Evolutionary conservation across 2,797 vertebrate species (phyloP), one percentile per base, ranked within the genome.

Genomic region (Xenopus petersii): DNA sequence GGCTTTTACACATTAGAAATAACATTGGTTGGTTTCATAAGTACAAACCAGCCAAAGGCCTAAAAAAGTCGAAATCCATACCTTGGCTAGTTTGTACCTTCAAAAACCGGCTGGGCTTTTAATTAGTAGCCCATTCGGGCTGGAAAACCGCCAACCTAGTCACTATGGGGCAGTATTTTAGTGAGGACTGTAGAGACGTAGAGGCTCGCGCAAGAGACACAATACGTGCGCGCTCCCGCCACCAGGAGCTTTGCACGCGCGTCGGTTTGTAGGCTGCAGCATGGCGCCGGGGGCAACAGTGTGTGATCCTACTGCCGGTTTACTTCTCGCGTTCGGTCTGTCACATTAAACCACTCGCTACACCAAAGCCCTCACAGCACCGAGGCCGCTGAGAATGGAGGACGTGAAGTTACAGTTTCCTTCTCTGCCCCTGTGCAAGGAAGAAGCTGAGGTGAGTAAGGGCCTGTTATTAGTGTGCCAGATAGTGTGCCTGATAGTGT

Each of bases 361-460:
- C 36, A 13, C 12, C 54, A 5, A 10, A 21, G 21, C 68, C n/a
- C n/a, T 26, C n/a, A 4, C 60, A 77, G 64, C 66, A 17, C 16
- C 54, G 54, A 56, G 54, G 49, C 12, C 10, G 11, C 12, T 51
- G 5, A 51, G 15, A 56, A 98, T 98, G 97, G 96, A 98, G 84
- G 94, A 93, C 81, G 89, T 93, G 78, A 94, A 89, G 81, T 92
- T 96, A 47, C 92, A 94, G 83, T 98, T 98, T 83, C 96, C 96
- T 84, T 93, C 94, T 80, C 92, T 98, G 73, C 96, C 97, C 65
- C 91, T 89, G 80, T 89, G 93, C 81, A 96, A 93, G 81, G 96
- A 98, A 80, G 95, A 98, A 74, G 92, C 95, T 55, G 91, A 95
- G 93, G 97, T 98, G 87, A 86, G 89, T 30, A 30, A 30, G 26